These are phyloP conservation scores for Hydropotes inermis DNA, from an alignment of 2,113 vertebrate species.

Conservation along the genomic window DNA sequence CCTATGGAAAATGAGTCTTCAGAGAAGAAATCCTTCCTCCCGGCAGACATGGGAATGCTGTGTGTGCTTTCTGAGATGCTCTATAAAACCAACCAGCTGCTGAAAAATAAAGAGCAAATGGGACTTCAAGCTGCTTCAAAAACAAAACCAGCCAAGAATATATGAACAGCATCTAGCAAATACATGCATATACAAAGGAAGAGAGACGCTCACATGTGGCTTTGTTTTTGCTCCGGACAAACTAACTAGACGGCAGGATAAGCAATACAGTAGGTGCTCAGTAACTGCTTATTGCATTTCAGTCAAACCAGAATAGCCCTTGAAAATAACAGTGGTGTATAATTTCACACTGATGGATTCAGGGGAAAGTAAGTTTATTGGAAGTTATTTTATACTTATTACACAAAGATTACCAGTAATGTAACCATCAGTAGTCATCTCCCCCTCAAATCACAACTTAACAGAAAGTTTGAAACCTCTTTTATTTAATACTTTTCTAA, in stretches of 20 bases:
- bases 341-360: neutral
- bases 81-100: neutral
- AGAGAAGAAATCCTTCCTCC: neutral
- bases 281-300: neutral
- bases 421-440: neutral
- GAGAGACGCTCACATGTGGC: neutral
- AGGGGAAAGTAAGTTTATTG: neutral
- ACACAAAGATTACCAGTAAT: neutral
- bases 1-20: neutral
- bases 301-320: neutral
- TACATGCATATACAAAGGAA: neutral
- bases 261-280: neutral
- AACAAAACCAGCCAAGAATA: neutral
- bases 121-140: neutral
- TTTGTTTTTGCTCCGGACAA: neutral
- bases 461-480: neutral
- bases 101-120: neutral
- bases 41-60: neutral
- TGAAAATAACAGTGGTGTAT: neutral
- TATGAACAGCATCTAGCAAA: neutral
- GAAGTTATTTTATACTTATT: neutral
- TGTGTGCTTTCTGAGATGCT: neutral
- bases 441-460: neutral
- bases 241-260: neutral
- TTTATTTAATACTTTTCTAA: neutral